Evolutionary conservation across 1,140 invertebrate species (phyloP), one percentile per base, ranked within the genome.

Genomic region (Bombus affinis): DNA sequence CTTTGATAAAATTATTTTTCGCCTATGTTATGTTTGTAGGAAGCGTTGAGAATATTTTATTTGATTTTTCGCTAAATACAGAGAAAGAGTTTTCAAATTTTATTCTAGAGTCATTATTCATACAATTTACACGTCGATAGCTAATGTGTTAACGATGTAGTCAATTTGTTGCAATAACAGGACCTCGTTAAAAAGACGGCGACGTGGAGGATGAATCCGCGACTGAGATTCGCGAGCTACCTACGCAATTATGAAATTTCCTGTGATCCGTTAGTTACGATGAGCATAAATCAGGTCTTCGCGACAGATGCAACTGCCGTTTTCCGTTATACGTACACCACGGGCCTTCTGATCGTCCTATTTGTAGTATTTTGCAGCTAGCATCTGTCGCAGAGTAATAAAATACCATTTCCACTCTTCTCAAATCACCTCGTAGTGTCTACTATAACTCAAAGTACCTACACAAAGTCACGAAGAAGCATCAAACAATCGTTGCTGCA

Each of bases 201-300:
- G 32, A 25, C 10, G 47, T 13, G 22, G 44, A 35, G 1, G 74
- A 78, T 86, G 70, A 88, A 59, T 86, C 35, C 71, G 62, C 37
- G 32, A 35, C 47, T 70, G 80, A 47, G 80, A 90, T 87, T 71
- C 72, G 78, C 74, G 65, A 53, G 53, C 42, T 88, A 84, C 80
- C 62, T 66, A 39, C 78, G 78, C 84, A 81, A 90, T 89, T 90
- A 90, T 78, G 89, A 89, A 80, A 87, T 82, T 81, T 82, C 65
- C 53, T 72, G 73, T 28, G 88, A 90, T 39, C 89, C 89, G 89
- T 90, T 90, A 90, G 25, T 82, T 78, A 62, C 65, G 70, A 87
- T 66, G 68, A 39, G 80, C 83, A 81, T 89, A 91, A 90, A 89
- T 90, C 91, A 87, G 68, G 70, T 68, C 47, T 47, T 78, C 83